phyloP scores from a whole-genome alignment of 2,113 vertebrate species.

The Caretta caretta region DNA sequence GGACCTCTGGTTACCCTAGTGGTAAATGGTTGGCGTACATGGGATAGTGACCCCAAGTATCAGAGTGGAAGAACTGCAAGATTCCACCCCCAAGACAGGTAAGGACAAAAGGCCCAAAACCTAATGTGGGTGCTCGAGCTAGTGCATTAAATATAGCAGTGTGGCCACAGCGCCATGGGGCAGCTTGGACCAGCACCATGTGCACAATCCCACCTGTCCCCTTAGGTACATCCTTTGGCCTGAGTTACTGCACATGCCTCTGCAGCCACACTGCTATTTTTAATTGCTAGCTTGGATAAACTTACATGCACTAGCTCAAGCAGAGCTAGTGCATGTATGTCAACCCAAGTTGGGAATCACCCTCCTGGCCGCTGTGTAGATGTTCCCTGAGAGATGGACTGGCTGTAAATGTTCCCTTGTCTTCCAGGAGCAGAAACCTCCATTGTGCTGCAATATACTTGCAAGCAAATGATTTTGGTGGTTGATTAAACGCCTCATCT shows the following conservation, averaged over 20 bases:
- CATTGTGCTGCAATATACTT: not conserved
- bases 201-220: not conserved
- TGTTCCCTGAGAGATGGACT: not conserved
- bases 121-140: not conserved
- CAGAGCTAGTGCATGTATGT: not conserved
- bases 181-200: too few species aligned
- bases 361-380: not conserved
- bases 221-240: not conserved
- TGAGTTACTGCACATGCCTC: not conserved
- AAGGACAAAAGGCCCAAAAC: not conserved
- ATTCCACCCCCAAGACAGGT: not conserved
- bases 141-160: not conserved
- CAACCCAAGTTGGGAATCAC: not conserved
- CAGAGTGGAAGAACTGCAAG: not conserved
- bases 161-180: not conserved
- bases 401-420: not conserved
- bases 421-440: not conserved
- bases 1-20: too few species aligned
- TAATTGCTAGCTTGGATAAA: not conserved
- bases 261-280: not conserved
- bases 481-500: conserved; percentile 2
- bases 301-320: too few species aligned
- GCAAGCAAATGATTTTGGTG: conserved; percentile 6
- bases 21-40: not conserved
- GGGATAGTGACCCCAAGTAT: not conserved